Evolutionary conservation across 2,113 vertebrate genomes (phyloP), one percentile per base, ranked within the genome.

Genomic region (Haemorhous mexicanus): DNA sequence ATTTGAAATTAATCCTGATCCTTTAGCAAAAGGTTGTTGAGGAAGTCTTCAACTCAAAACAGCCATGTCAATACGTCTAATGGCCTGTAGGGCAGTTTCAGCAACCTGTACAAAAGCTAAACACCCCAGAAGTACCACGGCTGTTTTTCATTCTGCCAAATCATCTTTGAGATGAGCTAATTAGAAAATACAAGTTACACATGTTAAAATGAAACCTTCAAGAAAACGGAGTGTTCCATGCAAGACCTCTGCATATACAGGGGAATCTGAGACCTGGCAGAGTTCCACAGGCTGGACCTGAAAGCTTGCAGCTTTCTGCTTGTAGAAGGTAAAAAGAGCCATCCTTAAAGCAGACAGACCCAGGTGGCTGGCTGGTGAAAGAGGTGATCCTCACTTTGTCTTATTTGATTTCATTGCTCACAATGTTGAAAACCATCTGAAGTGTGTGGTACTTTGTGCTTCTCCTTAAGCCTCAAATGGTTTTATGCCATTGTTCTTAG

Each of bases 401-500:
- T 96, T 89, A 17, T 72, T 95, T 95, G 89, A 86, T 80, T 78
- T 92, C 24, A 39, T 77, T 89, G 56, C 68, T 69, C 47, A 53
- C 84, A 74, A 23, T 89, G 94, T 94, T 89, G 83, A 94, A 94
- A 92, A 30, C 32, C 56, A 50, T 59, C 63, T 92, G 88, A 47
- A 68, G 24, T 17, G 52, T 93, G 9, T 74, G 53, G 58, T 67
- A 94, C 91, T 95, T 95, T 82, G 89, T 78, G 77, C 89, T 83
- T 91, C 28, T 80, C 52, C 56, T 94, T 97, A 96, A 97, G 78
- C 90, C 90, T 90, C 80, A 33, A 30, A 50, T 61, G 67, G 72
- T 81, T 78, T 82, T 84, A 66, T 91, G 37, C 87, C 50, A 93
- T 97, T 97, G 94, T 97, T 96, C 85, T 93, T 52, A 85, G 79